Conservation (phyloP, 2,888 invertebrate species). For the Phasia obesa region DNA sequence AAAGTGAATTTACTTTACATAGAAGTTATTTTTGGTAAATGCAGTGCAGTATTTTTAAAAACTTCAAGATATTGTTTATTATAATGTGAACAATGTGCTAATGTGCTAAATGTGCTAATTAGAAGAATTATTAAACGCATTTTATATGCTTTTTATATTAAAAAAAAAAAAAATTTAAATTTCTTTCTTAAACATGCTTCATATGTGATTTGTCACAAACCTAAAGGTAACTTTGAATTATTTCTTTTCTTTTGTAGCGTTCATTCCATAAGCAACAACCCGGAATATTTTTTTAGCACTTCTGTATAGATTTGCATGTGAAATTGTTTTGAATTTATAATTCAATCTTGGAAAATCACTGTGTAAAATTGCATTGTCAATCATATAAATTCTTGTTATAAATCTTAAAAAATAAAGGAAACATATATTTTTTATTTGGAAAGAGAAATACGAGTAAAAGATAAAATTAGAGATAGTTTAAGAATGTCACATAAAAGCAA, state of each 20-base stretch:
- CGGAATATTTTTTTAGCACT: slow-evolving; percentile 10
- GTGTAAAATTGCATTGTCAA: slow-evolving; percentile 57
- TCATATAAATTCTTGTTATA: slow-evolving; percentile 47
- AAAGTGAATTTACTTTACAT: too few relatives aligned
- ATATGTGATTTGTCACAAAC: not conserved
- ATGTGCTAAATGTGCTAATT: too few relatives aligned
- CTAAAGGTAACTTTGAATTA: not conserved
- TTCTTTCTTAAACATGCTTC: too few relatives aligned
- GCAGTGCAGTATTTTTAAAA: too few relatives aligned
- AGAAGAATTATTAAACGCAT: too few relatives aligned
- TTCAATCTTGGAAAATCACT: slow-evolving; percentile 52
- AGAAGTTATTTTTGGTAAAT: too few relatives aligned
- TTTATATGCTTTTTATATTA: too few relatives aligned
- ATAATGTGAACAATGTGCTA: too few relatives aligned
- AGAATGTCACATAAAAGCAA: too few relatives aligned
- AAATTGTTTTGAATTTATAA: slow-evolving; percentile 58
- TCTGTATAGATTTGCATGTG: slow-evolving; percentile 39
- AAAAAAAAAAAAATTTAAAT: too few relatives aligned
- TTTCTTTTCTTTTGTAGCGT: not conserved
- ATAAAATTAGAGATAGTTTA: not conserved
- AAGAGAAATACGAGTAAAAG: too few relatives aligned
- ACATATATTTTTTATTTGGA: not conserved
- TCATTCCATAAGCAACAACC: not conserved
- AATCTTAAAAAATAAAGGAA: slow-evolving; percentile 27
- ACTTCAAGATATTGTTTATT: too few relatives aligned